phyloP scores from a whole-genome alignment of 2,888 invertebrate species.

The Phrixothrix hirtus region DNA sequence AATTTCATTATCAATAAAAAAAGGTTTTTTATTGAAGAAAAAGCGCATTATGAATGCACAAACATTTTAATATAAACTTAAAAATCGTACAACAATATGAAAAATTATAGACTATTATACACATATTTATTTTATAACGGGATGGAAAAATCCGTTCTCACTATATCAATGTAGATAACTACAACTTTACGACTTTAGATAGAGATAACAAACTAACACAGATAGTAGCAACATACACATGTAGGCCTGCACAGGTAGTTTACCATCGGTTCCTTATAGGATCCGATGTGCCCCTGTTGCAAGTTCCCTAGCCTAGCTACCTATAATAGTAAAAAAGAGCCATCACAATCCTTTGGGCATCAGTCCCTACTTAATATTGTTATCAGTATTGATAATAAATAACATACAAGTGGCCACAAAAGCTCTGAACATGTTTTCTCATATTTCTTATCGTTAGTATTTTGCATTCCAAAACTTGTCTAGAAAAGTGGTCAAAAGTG shows the following conservation, averaged over 20 bases:
- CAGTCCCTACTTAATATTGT: conserved; percentile 47
- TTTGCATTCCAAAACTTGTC: too few relatives aligned
- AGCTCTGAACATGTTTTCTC: conserved; percentile 19
- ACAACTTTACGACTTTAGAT: conserved; percentile 51
- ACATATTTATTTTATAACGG: conserved; percentile 66
- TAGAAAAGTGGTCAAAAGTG: too few relatives aligned
- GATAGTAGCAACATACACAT: conserved; percentile 55
- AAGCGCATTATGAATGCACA: conserved; percentile 66
- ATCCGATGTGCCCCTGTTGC: conserved; percentile 36
- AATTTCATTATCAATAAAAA: conserved; percentile 1
- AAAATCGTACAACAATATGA: conserved; percentile 86
- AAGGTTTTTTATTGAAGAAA: conserved; percentile 30
- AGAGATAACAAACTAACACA: conserved; percentile 57
- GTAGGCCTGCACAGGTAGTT: conserved; percentile 50
- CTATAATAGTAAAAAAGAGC: conserved; percentile 52
- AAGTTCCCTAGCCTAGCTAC: conserved; percentile 40
- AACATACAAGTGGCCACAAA: conserved; percentile 39
- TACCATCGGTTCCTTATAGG: conserved; percentile 20
- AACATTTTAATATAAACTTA: conserved; percentile 87
- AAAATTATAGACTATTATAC: conserved; percentile 81
- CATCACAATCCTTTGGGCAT: conserved; percentile 55
- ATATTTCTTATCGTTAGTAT: too few relatives aligned
- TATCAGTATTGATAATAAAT: conserved; percentile 33
- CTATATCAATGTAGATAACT: conserved; percentile 45
- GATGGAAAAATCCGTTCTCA: conserved; percentile 60